Conservation (phyloP, 1,140 invertebrate species). For the Drosophila jambulina region DNA sequence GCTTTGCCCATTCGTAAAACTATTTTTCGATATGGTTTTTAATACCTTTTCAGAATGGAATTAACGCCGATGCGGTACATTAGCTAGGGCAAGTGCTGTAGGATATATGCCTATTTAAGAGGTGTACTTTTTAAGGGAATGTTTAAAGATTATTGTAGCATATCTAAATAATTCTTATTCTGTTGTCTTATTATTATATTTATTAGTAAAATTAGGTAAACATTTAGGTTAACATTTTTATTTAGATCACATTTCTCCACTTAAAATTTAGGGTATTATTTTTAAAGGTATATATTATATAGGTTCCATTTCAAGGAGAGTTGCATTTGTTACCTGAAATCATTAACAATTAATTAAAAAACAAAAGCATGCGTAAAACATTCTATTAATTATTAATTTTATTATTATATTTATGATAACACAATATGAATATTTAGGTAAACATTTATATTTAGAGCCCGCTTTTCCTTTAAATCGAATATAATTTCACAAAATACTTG, state of each 20-base stretch:
- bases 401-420: too few relatives aligned
- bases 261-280: background rate
- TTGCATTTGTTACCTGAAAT: background rate
- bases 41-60: slow-evolving; percentile 30
- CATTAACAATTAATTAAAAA: too few relatives aligned
- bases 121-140: background rate
- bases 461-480: too few relatives aligned
- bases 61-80: background rate
- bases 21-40: slow-evolving; percentile 51
- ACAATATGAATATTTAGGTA: too few relatives aligned
- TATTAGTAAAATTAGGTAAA: background rate
- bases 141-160: background rate
- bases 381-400: too few relatives aligned
- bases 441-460: too few relatives aligned
- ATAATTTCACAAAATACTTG: too few relatives aligned
- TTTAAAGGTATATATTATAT: background rate
- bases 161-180: too few relatives aligned
- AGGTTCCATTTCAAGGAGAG: background rate
- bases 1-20: slow-evolving; percentile 35
- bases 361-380: too few relatives aligned
- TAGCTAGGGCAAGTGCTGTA: background rate
- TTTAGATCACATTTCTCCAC: background rate
- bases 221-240: background rate
- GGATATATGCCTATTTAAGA: background rate
- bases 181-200: background rate